A percentile compares a stretch with the other conserved stretches of the same genome.
Evolutionary conservation across 2,888 invertebrate genomes (phyloP).

Genomic region (Orchesella flavescens): DNA sequence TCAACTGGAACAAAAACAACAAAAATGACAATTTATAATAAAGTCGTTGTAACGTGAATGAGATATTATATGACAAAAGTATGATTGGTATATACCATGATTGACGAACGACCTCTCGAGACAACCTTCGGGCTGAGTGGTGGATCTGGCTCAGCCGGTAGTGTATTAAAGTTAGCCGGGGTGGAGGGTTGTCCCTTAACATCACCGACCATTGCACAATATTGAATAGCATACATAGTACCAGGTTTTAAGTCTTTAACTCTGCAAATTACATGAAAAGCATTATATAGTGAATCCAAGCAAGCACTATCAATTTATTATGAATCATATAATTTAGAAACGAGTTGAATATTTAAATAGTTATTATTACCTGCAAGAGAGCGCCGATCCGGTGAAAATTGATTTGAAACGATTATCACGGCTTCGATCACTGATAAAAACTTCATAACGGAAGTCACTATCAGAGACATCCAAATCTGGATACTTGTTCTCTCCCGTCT

Average conservation of each 20-base stretch:
- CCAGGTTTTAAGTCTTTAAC: conserved; percentile 87
- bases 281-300: neutral
- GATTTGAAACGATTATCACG: conserved; percentile 89
- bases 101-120: conserved; percentile 67
- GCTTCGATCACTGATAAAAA: conserved; percentile 84
- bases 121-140: conserved; percentile 74
- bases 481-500: conserved; percentile 76
- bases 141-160: conserved; percentile 85
- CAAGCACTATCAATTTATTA: no score
- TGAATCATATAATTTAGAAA: no score
- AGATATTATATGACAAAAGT: no score
- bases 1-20: conserved; percentile 76
- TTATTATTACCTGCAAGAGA: conserved; percentile 80
- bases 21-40: conserved; percentile 28
- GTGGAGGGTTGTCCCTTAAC: conserved; percentile 84
- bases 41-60: no score
- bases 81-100: no score
- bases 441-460: conserved; percentile 85
- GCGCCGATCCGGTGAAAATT: conserved; percentile 85
- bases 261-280: conserved; percentile 72
- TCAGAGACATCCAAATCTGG: conserved; percentile 78
- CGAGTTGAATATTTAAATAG: no score
- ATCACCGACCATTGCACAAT: conserved; percentile 85
- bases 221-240: conserved; percentile 86
- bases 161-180: conserved; percentile 86